Evolutionary conservation across 2,113 vertebrate species (phyloP), one percentile per base, ranked within the genome.

Genomic region (Xiphias gladius): DNA sequence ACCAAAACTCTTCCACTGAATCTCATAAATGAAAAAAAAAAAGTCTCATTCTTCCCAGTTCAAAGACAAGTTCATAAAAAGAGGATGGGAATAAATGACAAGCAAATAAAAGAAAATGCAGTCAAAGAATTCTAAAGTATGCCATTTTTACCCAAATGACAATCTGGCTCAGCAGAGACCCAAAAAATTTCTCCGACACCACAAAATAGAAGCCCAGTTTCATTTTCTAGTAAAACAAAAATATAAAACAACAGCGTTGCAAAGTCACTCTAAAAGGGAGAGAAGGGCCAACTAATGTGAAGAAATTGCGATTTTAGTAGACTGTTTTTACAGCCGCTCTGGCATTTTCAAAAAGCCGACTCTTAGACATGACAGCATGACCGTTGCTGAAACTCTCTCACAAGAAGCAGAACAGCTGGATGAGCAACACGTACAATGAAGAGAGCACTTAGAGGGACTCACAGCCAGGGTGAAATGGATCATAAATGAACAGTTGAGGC

Each of bases 391-490:
- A 43, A 77, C 20, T 65, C 78, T 79, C 73, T n/a, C 72, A 83
- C 50, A 73, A 57, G 67, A 62, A 87, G 26, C 65, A 46, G 37
- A 65, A 50, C 41, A 69, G 37, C 9, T 43, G 20, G 67, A 39
- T 30, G 48, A 72, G 73, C 11, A 7, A 67, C 68, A 86, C 43
- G 39, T 75, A 73, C 83, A 82, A 75, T 80, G 84, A 86, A 65
- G 86, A 85, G 75, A 91, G 89, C 85, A 86, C 89, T 94, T 90
- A 78, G 41, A 86, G 64, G 48, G 46, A 82, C 64, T 78, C 62
- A n/a, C 73, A 71, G 48, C 14, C 37, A 0, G 4, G n/a, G 22
- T 30, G 32, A 66, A 86, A 80, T n/a, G 65, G 58, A 59, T 72
- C 67, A 78, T 26, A 63, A 77, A 77, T 48, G 39, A 77, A 69